Evolutionary conservation across 2,113 vertebrate genomes (phyloP).

Genomic region (Lanius collurio): DNA sequence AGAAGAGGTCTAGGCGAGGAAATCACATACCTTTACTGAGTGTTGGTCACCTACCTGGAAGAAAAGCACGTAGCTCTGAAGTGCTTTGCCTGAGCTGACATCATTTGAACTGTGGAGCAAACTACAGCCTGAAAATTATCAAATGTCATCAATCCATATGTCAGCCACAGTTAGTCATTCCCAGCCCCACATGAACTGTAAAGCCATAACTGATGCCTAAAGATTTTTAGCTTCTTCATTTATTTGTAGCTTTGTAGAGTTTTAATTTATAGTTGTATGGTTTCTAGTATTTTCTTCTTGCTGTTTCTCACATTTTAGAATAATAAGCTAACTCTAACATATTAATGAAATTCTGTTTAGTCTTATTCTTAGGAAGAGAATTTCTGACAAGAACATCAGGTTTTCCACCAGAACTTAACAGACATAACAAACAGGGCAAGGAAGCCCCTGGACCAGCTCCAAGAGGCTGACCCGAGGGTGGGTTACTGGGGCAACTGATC

Average conservation of each 20-base stretch:
- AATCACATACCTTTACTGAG: neutral
- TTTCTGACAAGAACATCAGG: neutral
- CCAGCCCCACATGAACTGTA: neutral
- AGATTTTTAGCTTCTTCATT: neutral
- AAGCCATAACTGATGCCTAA: neutral
- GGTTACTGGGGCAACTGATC: neutral
- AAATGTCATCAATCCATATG: rapidly evolving
- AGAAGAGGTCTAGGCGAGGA: neutral
- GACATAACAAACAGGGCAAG: neutral
- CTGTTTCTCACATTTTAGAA: neutral
- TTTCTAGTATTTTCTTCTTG: neutral
- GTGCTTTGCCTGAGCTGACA: neutral
- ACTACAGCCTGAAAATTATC: neutral
- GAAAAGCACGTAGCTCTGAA: neutral
- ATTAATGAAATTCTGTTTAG: neutral
- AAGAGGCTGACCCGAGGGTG: neutral
- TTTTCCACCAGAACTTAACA: neutral
- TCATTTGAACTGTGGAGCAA: neutral
- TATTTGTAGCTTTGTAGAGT: neutral
- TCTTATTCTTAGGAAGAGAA: neutral
- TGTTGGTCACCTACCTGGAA: neutral
- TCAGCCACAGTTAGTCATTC: neutral
- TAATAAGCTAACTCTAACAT: neutral
- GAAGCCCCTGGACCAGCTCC: neutral
- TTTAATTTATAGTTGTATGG: neutral